Evolutionary conservation across 2,888 invertebrate species (phyloP), one percentile per base, ranked within the genome.

Genomic region (Melanotus villosus): DNA sequence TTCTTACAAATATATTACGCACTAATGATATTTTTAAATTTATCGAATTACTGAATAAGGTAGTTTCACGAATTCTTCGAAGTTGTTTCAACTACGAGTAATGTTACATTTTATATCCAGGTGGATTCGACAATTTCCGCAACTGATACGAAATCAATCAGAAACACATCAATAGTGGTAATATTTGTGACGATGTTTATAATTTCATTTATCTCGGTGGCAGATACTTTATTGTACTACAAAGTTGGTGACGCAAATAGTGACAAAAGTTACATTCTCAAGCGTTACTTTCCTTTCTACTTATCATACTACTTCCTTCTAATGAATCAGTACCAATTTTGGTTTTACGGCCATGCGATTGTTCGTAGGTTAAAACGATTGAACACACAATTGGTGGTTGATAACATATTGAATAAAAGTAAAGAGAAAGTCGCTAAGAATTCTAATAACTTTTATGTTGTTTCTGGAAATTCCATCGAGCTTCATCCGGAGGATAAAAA

Each of bases 261-360:
- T n/a, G n/a, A n/a, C 3, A 43, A 19, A 43, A 19, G 10, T 1
- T 43, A 2, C 2, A 43, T 43, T 1, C 1, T 18, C 10, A 19
- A 43, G 19, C 19, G 43, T 10, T 43, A 43, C 18, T 10, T 16
- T 16, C 18, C 19, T 9, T 43, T 43, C 19, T 43, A 43, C 19
- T 6, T 43, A 1, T 19, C 43, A 43, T 43, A 19, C 9, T 43
- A 43, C 10, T 10, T 43, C 10, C 19, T 19, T 3, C 10, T 43
- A 43, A 43, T 43, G 19, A 43, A 43, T 16, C 18, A 43, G 10
- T 43, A 43, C 10, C 18, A 43, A 19, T 43, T 43, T 18, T 43
- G 19, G 16, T 19, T 10, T 18, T 19, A 19, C 1, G 43, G 43
- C 18, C 19, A 5, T 19, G 18, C 18, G 4, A 43, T 43, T 18